phyloP scores from a whole-genome alignment of 2,113 vertebrate genomes.

The Cathartes aura region DNA sequence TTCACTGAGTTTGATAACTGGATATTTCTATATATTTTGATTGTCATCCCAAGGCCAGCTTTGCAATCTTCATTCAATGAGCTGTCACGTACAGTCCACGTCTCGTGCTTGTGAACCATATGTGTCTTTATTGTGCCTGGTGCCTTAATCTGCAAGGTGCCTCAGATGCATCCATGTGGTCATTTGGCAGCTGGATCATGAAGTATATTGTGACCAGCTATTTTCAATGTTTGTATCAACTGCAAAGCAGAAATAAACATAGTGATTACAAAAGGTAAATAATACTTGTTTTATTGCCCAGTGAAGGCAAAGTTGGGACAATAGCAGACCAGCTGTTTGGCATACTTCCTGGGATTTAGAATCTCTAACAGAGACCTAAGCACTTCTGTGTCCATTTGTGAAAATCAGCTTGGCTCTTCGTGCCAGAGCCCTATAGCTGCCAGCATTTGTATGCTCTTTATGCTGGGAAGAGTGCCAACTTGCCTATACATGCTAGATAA shows the following conservation, averaged over 20 bases:
- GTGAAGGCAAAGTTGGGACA: slow-evolving; percentile 2
- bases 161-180: neutral
- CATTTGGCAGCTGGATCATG: neutral
- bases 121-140: neutral
- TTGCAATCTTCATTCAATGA: neutral
- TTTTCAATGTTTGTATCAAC: slow-evolving; percentile 6
- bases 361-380: neutral
- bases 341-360: neutral
- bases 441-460: neutral
- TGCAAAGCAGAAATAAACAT: slow-evolving; percentile 23
- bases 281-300: neutral
- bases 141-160: neutral
- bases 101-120: neutral
- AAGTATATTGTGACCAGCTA: neutral
- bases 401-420: neutral
- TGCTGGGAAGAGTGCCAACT: neutral
- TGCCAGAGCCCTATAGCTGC: neutral
- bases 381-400: neutral
- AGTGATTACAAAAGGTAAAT: neutral
- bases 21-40: neutral
- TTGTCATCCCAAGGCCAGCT: neutral
- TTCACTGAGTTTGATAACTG: neutral
- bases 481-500: neutral
- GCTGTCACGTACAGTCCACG: neutral
- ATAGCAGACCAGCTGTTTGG: slow-evolving; percentile 16